Conservation (phyloP, 1,140 invertebrate genomes). For the Lysiphlebus fabarum region DNA sequence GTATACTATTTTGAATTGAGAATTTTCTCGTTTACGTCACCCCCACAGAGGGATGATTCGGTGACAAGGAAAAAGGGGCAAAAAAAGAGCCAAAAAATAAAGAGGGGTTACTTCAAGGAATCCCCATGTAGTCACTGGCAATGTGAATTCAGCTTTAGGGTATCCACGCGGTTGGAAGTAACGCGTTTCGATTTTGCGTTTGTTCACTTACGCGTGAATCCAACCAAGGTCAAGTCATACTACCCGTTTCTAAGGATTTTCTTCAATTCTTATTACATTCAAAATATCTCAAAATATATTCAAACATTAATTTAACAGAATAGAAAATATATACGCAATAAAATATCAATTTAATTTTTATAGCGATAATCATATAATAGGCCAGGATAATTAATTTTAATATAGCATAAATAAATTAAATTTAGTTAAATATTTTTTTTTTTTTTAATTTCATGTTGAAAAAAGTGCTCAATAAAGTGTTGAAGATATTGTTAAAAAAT, state of each 20-base stretch:
- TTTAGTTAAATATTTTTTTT: too few species aligned
- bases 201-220: slow-evolving; percentile 57
- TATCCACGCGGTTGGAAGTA: slow-evolving; percentile 55
- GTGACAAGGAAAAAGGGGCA: slow-evolving; percentile 1
- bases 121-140: slow-evolving; percentile 28
- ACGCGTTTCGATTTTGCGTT: slow-evolving; percentile 58
- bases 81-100: background rate
- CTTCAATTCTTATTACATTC: background rate
- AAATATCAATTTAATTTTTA: too few species aligned
- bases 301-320: too few species aligned
- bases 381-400: too few species aligned
- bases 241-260: slow-evolving; percentile 43
- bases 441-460: too few species aligned
- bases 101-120: slow-evolving; percentile 19
- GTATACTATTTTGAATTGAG: background rate
- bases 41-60: background rate
- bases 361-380: too few species aligned
- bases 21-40: too few species aligned
- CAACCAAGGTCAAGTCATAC: slow-evolving; percentile 57
- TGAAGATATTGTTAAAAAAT: too few species aligned
- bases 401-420: too few species aligned
- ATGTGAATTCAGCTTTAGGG: slow-evolving; percentile 53
- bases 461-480: too few species aligned
- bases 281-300: too few species aligned
- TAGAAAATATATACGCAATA: too few species aligned